Evolutionary conservation across 2,888 invertebrate genomes (phyloP), one percentile per base, ranked within the genome.

Genomic region (Gibbula magus): DNA sequence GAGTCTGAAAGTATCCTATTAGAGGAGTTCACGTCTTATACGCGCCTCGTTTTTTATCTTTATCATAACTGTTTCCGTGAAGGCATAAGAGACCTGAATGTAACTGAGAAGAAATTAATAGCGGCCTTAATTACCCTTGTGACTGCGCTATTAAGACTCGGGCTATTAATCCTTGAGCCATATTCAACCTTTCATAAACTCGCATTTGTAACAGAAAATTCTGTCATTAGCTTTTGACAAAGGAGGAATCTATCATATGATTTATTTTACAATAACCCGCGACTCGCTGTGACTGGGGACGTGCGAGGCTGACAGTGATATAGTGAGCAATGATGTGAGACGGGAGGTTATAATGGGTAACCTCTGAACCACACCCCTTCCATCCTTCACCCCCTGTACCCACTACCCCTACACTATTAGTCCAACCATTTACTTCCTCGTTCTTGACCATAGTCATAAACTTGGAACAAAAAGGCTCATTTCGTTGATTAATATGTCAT

Each of bases 171-270:
- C 29, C n/a, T 32, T 35, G 18, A 35, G 70, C 70, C 70, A 70
- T 70, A 70, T 70, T 70, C 70, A 35, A 70, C 70, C 70, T 70
- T 70, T 70, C 70, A 70, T 70, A 70, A 32, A 39, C 70, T 32
- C 32, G 70, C 70, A 70, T 70, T 70, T 70, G 70, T 70, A 35
- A 35, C 70, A 70, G 70, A 70, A 70, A 70, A 20, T 70, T 70
- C 70, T 70, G 70, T 70, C 70, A 70, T 70, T 70, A 35, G 20
- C 35, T 35, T 70, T 70, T 70, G 70, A 70, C 70, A 70, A 70
- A 70, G 70, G 70, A 70, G 70, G 35, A 70, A 70, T 70, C 70
- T 70, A 70, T 70, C 39, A 70, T 32, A 20, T 70, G 70, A 70
- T 70, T 70, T 70, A 70, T 70, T 70, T 70, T 32, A 70, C 70